Conservation (phyloP, 2,888 invertebrate species). For the Cataglyphis albicans region DNA sequence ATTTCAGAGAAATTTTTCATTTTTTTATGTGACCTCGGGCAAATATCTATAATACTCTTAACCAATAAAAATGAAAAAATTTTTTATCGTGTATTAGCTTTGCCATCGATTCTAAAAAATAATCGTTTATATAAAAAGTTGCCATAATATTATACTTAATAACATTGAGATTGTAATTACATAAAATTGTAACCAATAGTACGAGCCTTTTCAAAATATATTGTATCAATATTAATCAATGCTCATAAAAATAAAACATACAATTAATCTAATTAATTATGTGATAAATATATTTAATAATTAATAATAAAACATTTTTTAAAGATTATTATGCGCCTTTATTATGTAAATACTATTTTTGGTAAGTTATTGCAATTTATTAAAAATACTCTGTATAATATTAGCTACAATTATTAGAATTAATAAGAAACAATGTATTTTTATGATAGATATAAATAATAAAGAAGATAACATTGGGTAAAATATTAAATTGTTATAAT, state of each 20-base stretch:
- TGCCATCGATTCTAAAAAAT: neutral
- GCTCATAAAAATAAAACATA: neutral
- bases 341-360: neutral
- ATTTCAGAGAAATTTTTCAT: slow-evolving; percentile 48
- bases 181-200: neutral
- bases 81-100: slow-evolving; percentile 2
- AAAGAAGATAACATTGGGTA: neutral
- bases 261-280: neutral
- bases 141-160: neutral
- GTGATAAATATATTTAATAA: neutral
- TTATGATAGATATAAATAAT: neutral
- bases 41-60: neutral
- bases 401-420: neutral
- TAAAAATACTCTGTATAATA: neutral
- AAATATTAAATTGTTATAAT: neutral
- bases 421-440: neutral
- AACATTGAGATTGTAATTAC: neutral
- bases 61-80: slow-evolving; percentile 10
- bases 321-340: neutral
- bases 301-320: neutral
- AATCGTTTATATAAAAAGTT: neutral
- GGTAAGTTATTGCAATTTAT: neutral
- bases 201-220: neutral
- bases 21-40: slow-evolving; percentile 6
- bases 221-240: neutral